Base-by-base conservation (phyloP, 30 jellyfish, hydroid and myxozoan species). In the Mastigias papua region DNA sequence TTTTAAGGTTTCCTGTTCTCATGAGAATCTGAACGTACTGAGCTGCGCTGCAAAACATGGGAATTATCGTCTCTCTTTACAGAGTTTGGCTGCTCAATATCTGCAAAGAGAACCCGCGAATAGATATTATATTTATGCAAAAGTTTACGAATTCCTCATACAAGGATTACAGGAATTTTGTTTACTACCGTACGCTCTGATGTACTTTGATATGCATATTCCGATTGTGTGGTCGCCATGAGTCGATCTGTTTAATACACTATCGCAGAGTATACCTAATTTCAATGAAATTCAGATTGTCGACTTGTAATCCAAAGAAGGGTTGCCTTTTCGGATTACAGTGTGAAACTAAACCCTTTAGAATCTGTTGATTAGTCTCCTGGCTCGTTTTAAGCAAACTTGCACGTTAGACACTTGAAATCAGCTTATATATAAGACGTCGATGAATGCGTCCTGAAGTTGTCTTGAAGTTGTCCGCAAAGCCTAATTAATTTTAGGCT, bases 331-430 rank as follows among this genome's bases (percentile, higher is more conserved):
- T 58, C 11, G 70, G 70, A n/a, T 17, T 17, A 20, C 70, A 8
- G 21, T 58, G 11, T 8, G 21, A 58, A 58, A n/a, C 26, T 8
- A 20, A 16, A 58, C 25, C 26, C 70, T 58, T 58, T 58, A 8
- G 29, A 58, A 58, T 8, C 21, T 58, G 29, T 58, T 28, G 70
- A 58, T 58, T 58, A 58, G 70, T n/a, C 26, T 58, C 70, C 11
- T 58, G 70, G 27, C 29, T 8, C 29, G 70, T 8, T 17, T n/a
- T 11, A n/a, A 58, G 70, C 70, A 58, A 58, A 11, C 70, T 58
- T n/a, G 26, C 70, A 58, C 7, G 70, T 58, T 58, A 58, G 70
- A 58, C 29, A 58, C 70, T 58, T 58, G 70, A 58, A 58, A 58
- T 58, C 70, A 28, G 70, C 70, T 58, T 58, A 58, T 5, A n/a